phyloP scores from a whole-genome alignment of 2,113 vertebrate species.

The Numida meleagris region DNA sequence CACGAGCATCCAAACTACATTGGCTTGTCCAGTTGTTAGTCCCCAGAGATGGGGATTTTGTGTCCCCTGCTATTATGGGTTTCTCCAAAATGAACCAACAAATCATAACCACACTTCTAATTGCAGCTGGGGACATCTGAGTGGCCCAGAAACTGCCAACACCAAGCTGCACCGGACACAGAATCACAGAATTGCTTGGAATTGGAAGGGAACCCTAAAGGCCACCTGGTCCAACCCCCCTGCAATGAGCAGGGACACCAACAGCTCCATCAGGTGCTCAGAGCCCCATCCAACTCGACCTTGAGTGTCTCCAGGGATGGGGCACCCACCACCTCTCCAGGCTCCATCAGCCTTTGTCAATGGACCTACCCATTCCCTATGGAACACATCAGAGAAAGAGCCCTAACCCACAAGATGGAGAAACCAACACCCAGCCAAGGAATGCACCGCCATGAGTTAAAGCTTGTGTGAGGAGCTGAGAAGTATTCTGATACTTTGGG shows the following conservation, averaged over 20 bases:
- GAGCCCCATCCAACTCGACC: too few relatives aligned
- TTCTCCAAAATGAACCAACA: not conserved
- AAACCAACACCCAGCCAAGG: not conserved
- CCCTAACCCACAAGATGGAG: accelerated
- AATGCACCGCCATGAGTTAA: not conserved
- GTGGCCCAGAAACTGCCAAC: not conserved
- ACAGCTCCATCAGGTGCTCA: not conserved
- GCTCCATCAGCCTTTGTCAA: not conserved
- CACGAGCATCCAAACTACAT: accelerated
- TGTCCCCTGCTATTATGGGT: not conserved
- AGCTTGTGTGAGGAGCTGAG: not conserved
- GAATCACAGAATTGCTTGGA: too few relatives aligned
- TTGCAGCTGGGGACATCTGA: not conserved
- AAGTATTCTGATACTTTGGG: not conserved
- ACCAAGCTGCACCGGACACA: not conserved
- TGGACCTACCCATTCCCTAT: not conserved
- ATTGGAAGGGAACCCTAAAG: too few relatives aligned
- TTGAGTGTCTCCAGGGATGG: not conserved
- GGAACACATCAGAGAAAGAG: not conserved
- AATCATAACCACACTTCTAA: not conserved
- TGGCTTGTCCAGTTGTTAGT: not conserved
- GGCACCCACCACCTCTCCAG: not conserved
- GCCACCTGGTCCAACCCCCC: not conserved
- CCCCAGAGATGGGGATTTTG: accelerated
- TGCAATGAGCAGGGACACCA: not conserved